Evolutionary conservation across 2,113 vertebrate genomes (phyloP).

Genomic region (Platysteira castanea): DNA sequence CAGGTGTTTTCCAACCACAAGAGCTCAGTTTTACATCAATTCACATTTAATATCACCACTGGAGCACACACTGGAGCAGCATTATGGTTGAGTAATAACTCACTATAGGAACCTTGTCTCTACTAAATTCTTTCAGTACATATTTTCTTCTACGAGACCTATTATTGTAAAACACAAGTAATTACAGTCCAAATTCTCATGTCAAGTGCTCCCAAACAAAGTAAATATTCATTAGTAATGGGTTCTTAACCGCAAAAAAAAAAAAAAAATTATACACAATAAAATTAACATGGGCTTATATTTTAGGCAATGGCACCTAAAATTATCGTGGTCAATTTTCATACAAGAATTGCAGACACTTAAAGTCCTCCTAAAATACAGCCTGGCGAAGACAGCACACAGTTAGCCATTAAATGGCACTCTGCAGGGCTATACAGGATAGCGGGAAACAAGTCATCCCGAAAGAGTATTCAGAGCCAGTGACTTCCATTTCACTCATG

Average conservation of each 20-base stretch:
- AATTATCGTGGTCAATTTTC: not conserved
- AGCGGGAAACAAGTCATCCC: not conserved
- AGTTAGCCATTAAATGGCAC: not conserved
- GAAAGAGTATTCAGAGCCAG: accelerated
- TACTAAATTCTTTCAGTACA: not conserved
- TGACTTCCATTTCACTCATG: not conserved
- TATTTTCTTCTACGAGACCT: not conserved
- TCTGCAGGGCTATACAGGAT: not conserved
- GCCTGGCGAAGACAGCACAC: not conserved
- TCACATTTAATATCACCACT: not conserved
- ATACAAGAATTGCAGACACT: not conserved
- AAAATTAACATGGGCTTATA: not conserved
- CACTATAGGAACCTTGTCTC: not conserved
- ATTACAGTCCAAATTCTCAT: not conserved
- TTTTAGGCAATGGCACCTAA: not conserved
- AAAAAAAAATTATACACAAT: not conserved
- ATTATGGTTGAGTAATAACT: not conserved
- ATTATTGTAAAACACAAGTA: not conserved
- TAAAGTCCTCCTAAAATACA: not conserved
- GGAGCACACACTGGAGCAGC: not conserved
- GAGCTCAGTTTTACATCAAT: not conserved
- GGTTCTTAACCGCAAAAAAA: not conserved
- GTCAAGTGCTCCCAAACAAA: not conserved
- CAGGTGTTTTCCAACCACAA: not conserved
- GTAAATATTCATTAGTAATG: not conserved